Conservation (phyloP, 1,140 invertebrate species). For the Psilanteris sp. region DNA sequence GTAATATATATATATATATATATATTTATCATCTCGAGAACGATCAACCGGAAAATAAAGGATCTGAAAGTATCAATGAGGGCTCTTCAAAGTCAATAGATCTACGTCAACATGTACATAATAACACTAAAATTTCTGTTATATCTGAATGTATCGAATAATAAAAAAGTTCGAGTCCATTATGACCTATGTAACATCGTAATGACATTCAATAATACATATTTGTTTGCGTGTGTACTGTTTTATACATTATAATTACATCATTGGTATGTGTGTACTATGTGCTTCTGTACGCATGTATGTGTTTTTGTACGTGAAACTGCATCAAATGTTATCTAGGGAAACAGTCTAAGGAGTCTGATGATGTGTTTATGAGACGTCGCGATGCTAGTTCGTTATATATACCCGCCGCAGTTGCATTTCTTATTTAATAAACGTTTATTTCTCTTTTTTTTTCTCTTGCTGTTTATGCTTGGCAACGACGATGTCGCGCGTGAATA, state of each 20-base stretch:
- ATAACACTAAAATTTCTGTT: constrained; percentile 53
- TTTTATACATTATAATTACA: constrained; percentile 66
- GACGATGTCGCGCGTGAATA: constrained; percentile 35
- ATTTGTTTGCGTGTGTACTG: constrained; percentile 37
- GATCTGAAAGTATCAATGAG: constrained; percentile 57
- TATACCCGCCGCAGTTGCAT: constrained; percentile 17
- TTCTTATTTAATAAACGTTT: constrained; percentile 4
- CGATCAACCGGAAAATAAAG: constrained; percentile 59
- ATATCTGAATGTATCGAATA: constrained; percentile 47
- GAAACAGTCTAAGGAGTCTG: constrained; percentile 50
- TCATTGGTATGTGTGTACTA: constrained; percentile 15
- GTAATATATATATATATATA: too few species aligned
- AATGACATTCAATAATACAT: constrained; percentile 62
- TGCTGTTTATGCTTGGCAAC: constrained; percentile 4
- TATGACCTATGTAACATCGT: constrained; percentile 59
- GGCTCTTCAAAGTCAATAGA: constrained; percentile 52
- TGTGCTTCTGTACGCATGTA: too few species aligned
- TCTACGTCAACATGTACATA: constrained; percentile 61
- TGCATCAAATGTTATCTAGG: constrained; percentile 38
- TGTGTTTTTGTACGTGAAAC: constrained; percentile 7
- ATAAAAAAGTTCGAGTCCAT: constrained; percentile 60
- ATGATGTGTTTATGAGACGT: constrained; percentile 44
- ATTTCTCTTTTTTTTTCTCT: constrained; percentile 7
- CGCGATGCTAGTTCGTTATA: constrained; percentile 46
- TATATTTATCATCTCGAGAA: constrained; percentile 44